Evolutionary conservation across 2,113 vertebrate species (phyloP), one percentile per base, ranked within the genome.

Genomic region (Trichechus manatus): DNA sequence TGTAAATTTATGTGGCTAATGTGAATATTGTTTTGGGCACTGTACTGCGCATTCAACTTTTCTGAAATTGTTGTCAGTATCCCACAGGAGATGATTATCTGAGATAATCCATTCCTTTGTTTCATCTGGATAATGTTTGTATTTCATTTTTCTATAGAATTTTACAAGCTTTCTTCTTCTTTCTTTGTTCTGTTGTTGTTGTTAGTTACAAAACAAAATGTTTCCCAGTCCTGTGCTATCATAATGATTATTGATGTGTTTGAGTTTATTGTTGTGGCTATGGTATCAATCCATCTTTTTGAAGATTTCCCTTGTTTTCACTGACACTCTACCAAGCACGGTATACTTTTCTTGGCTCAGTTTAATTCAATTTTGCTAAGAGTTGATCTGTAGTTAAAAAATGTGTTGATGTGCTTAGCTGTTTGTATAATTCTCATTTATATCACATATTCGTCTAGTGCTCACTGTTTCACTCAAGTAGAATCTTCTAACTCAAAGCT

Each of bases 61-160:
- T 63, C 44, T 63, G 29, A 70, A 81, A 81, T 33, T 91, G 3
- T 39, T 85, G 88, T 68, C 39, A 44, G 27, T 75, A 53, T 91
- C 19, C 39, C 11, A 77, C 59, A 95, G 13, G 7, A 70, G 10
- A 88, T 74, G 36, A 88, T 83, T 95, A 50, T 36, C 33, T 83
- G 39, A 91, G 7, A 50, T 56, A 63, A 89, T 90, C 14, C 59
- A 39, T 47, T 63, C 8, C 4, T 47, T 39, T n/a, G 3, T 66
- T 94, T 82, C 17, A 87, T 31, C 27, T 82, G 15, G 3, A 63
- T 66, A 85, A 91, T 42, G 1, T 1, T 87, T 31, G 4, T 42
- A 44, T 97, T 86, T 86, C 27, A 64, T 33, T 91, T 1, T 78
- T 83, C 29, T 91, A 53, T 92, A 53, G 89, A 36, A 85, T 80